These are phyloP conservation scores for Sarotherodon lohbergeri DNA, from an alignment of 2,113 vertebrate genomes.

Conservation along the genomic window DNA sequence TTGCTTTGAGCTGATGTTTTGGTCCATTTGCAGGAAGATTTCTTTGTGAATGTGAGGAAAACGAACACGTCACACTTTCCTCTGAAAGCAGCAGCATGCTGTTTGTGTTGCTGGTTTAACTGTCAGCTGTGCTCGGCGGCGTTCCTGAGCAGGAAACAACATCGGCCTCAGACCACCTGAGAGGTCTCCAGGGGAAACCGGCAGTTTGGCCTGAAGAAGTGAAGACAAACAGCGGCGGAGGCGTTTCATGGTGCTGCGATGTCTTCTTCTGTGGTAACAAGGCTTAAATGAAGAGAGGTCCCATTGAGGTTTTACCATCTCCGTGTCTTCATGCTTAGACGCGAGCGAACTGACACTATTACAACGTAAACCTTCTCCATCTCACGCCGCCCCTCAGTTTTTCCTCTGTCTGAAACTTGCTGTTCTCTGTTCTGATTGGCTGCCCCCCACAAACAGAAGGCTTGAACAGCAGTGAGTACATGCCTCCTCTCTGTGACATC, in stretches of 20 bases:
- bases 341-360: no score
- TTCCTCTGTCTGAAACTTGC: background rate
- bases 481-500: background rate
- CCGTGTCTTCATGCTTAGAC: no score
- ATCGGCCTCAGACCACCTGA: background rate
- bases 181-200: background rate
- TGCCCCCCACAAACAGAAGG: background rate
- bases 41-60: background rate
- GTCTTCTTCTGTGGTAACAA: background rate
- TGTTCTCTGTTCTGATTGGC: background rate
- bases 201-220: background rate
- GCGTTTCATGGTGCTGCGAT: background rate
- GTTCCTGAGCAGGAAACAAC: background rate
- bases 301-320: background rate
- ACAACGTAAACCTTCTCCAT: background rate
- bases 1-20: background rate
- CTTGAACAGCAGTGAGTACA: background rate
- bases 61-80: background rate
- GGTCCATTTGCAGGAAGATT: background rate
- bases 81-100: fast-evolving
- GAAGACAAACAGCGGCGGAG: background rate
- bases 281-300: background rate
- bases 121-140: background rate
- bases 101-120: background rate
- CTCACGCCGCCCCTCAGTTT: background rate